Conservation (phyloP, 2,113 vertebrate genomes). For the Anguilla rostrata region DNA sequence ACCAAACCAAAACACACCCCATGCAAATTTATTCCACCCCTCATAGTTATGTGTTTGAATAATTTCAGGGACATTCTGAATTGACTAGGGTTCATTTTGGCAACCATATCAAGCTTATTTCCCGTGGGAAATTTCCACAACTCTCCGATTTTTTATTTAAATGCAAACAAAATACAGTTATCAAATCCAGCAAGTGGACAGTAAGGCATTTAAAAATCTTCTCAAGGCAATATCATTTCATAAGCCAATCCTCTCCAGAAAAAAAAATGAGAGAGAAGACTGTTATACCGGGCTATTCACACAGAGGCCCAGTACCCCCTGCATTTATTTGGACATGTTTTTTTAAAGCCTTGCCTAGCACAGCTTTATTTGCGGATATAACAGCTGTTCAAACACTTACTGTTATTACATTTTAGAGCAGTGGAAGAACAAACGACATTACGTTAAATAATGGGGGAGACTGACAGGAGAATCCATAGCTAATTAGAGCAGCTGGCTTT, state of each 20-base stretch:
- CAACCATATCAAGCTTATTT: neutral
- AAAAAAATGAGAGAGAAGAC: neutral
- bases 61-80: neutral
- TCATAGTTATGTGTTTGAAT: neutral
- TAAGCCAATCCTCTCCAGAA: neutral
- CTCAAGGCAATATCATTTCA: neutral
- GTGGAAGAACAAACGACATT: slow-evolving; percentile 57
- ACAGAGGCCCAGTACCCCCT: slow-evolving; percentile 7
- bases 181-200: neutral
- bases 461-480: slow-evolving; percentile 66
- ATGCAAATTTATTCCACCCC: neutral
- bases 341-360: slow-evolving; percentile 33
- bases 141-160: neutral
- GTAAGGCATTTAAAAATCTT: neutral
- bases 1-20: neutral
- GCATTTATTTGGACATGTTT: slow-evolving; percentile 29
- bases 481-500: slow-evolving; percentile 72
- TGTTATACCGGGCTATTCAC: slow-evolving; percentile 28
- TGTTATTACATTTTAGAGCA: slow-evolving; percentile 36
- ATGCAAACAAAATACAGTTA: neutral
- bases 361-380: slow-evolving; percentile 32
- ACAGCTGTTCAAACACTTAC: slow-evolving; percentile 61
- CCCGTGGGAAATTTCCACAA: neutral
- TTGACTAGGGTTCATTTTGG: neutral
- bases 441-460: slow-evolving; percentile 57